Conservation (phyloP, 2,113 vertebrate species). For the Pseudopodoces humilis region DNA sequence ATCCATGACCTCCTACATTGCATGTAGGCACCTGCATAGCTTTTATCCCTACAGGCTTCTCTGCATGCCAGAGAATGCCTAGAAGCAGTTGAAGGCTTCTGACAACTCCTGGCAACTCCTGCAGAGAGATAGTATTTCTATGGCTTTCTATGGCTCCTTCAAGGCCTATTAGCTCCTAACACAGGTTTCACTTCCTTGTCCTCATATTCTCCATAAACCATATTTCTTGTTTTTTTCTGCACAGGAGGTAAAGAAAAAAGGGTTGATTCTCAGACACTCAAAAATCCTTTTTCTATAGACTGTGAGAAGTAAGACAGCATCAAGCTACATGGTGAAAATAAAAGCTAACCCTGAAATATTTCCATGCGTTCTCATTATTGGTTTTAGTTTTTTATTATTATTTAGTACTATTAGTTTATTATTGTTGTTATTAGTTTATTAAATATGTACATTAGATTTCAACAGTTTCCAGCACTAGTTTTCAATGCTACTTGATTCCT, state of each 20-base stretch:
- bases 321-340: neutral
- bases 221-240: neutral
- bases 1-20: neutral
- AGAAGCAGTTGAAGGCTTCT: neutral
- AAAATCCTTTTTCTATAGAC: neutral
- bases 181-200: neutral
- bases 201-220: neutral
- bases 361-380: neutral
- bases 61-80: neutral
- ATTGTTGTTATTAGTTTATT: too few relatives aligned
- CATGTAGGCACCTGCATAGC: neutral
- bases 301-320: neutral
- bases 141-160: neutral
- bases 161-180: neutral
- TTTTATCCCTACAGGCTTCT: neutral
- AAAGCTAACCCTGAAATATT: neutral
- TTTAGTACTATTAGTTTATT: neutral
- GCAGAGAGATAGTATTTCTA: neutral
- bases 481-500: neutral
- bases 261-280: neutral
- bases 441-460: neutral
- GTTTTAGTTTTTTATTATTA: neutral
- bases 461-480: neutral
- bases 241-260: neutral
- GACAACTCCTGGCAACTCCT: neutral